A percentile compares a stretch with the other conserved stretches of the same genome.
phyloP scores from a whole-genome alignment of 2,888 invertebrate species.

The Epicampocera succincta region DNA sequence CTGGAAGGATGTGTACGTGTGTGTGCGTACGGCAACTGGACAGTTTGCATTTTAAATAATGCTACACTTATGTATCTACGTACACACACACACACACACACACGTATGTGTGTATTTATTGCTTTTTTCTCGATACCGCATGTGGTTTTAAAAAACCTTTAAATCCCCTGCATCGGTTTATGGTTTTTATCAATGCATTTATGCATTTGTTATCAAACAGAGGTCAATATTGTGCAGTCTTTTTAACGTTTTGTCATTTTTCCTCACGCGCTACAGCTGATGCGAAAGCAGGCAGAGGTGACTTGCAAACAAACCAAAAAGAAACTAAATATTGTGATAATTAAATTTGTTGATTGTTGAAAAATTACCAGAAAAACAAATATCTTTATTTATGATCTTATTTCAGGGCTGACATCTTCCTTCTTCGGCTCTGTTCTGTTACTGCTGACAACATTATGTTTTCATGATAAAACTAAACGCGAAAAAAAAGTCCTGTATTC shows the following conservation, averaged over 20 bases:
- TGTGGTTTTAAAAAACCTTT: slow-evolving; percentile 65
- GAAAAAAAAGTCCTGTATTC: no score
- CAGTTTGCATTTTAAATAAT: slow-evolving; percentile 32
- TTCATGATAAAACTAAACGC: no score
- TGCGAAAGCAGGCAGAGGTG: background rate
- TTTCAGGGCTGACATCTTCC: no score
- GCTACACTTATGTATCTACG: background rate
- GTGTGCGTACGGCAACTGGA: slow-evolving; percentile 1
- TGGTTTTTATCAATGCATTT: slow-evolving; percentile 68
- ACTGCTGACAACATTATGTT: no score
- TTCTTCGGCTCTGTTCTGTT: no score
- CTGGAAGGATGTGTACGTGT: background rate
- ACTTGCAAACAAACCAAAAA: background rate
- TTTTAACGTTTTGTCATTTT: slow-evolving; percentile 16
- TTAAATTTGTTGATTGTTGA: no score
- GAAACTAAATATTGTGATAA: no score
- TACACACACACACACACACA: no score
- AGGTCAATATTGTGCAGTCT: slow-evolving; percentile 56
- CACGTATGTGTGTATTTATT: slow-evolving; percentile 47
- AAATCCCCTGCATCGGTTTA: slow-evolving; percentile 69
- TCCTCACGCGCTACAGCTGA: slow-evolving; percentile 1
- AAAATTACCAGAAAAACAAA: no score
- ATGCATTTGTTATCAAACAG: slow-evolving; percentile 67
- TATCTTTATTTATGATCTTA: no score
- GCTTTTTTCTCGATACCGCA: slow-evolving; percentile 57